These are phyloP conservation scores for Hestina assimilis DNA, from an alignment of 1,140 invertebrate species.

Conservation along the genomic window DNA sequence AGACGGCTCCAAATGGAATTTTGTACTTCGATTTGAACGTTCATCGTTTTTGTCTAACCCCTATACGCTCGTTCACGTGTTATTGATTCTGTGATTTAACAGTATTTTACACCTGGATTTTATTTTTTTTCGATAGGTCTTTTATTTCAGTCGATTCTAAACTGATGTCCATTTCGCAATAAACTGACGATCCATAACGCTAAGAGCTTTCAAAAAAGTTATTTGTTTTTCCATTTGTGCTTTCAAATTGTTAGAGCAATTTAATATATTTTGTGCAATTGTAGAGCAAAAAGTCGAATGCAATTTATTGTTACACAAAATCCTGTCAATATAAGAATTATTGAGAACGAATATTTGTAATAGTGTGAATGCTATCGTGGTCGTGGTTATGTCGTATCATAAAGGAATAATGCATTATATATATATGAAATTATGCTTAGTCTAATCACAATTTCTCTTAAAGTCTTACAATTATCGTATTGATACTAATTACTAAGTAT, in stretches of 20 bases:
- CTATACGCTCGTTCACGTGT: conserved; percentile 28
- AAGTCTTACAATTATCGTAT: no score
- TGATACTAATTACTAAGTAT: no score
- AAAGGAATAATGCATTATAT: no score
- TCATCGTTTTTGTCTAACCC: conserved; percentile 66
- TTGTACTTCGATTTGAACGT: conserved; percentile 69
- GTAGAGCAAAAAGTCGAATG: not conserved
- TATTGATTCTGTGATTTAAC: conserved; percentile 23
- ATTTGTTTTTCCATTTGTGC: conserved; percentile 25
- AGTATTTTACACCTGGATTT: conserved; percentile 27
- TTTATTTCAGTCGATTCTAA: conserved; percentile 23
- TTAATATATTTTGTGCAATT: conserved; percentile 11
- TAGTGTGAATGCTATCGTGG: no score
- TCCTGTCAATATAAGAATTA: not conserved
- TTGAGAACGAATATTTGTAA: no score
- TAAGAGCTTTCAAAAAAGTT: conserved; percentile 22
- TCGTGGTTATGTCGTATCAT: no score
- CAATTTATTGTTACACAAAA: not conserved
- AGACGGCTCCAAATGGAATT: conserved; percentile 74
- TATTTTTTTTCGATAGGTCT: conserved; percentile 23
- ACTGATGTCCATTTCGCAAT: conserved; percentile 21
- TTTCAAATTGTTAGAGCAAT: conserved; percentile 15
- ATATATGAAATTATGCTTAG: no score
- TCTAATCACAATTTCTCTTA: no score
- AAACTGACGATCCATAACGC: conserved; percentile 27